Base-by-base conservation (phyloP, 2,888 invertebrate genomes). In the Heliconius hortense region DNA sequence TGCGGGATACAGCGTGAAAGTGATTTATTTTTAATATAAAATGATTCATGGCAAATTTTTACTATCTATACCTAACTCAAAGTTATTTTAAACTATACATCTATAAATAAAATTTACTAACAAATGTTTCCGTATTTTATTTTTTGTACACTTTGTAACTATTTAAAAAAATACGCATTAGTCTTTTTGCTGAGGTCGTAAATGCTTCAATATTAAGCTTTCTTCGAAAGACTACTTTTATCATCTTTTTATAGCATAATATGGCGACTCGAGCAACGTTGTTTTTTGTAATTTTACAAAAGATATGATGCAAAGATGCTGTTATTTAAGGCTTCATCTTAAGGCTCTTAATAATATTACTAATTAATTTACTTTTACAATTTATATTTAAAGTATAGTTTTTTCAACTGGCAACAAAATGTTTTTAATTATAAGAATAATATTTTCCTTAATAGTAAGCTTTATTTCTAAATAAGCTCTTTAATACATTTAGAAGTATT, bases 131-230 rank as follows among this genome's bases (percentile, higher is more conserved):
- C 39, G 0, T 35, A 10, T 43, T 43, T 4, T 43, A 43, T 13
- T 43, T 39, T 43, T 13, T 13, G 13, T 43, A 43, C 2, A 43
- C 4, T 35, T 43, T 21, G 48, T 48, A 21, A 48, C 18, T n/a
- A 56, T n/a, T 56, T 56, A 10, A 56, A 56, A 53, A 56, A n/a
- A 56, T 56, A 4, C 11, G 2, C 2, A 56, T 11, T 31, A 21
- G 31, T n/a, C 10, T 11, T 63, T 31, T 63, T 63, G 48, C 21
- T 31, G 10, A 35, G 11, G 35, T 21, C 28, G 62, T 1, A n/a
- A 11, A 64, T 66, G 11, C 7, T 39, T 39, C 39, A 39, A 39
- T 66, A 39, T 66, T 24, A n/a, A 64, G n/a, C 64, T 64, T 64
- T n/a, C 31, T 26, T 26, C 48, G 28, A 28, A 53, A 53, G 11